phyloP scores from a whole-genome alignment of 2,113 vertebrate genomes.

The Cottus gobio region DNA sequence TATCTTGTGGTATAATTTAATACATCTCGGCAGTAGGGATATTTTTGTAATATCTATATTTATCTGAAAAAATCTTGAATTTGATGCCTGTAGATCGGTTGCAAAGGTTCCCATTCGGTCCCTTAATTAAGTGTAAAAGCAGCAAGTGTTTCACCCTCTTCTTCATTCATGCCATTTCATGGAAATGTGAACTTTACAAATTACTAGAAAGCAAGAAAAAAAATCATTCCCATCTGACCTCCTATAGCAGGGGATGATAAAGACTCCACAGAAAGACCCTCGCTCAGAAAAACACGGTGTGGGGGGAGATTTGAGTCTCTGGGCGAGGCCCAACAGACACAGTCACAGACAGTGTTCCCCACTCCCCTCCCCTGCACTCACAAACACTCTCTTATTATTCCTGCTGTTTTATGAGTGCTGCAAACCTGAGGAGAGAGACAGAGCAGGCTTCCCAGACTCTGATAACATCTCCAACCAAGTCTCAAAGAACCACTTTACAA shows the following conservation, averaged over 20 bases:
- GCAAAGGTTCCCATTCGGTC: background rate
- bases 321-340: constrained; percentile 57
- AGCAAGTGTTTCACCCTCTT: background rate
- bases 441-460: constrained; percentile 52
- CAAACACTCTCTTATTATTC: constrained; percentile 66
- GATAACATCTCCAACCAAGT: constrained; percentile 67
- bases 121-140: background rate
- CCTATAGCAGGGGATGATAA: constrained; percentile 51
- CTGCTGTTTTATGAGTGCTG: constrained; percentile 59
- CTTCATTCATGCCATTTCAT: constrained; percentile 4
- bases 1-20: background rate
- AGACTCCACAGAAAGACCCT: constrained; percentile 58
- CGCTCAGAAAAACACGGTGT: constrained; percentile 46
- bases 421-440: constrained; percentile 50
- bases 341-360: constrained; percentile 71
- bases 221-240: constrained; percentile 22
- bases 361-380: constrained; percentile 41
- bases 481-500: constrained; percentile 65
- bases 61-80: background rate
- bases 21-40: background rate
- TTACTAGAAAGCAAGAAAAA: constrained; percentile 38
- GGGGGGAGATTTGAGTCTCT: constrained; percentile 47
- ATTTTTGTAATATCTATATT: background rate
- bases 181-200: constrained; percentile 25
- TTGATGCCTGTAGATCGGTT: background rate